These are phyloP conservation scores for Nomada fabriciana DNA, from an alignment of 2,888 invertebrate genomes.

Conservation along the genomic window DNA sequence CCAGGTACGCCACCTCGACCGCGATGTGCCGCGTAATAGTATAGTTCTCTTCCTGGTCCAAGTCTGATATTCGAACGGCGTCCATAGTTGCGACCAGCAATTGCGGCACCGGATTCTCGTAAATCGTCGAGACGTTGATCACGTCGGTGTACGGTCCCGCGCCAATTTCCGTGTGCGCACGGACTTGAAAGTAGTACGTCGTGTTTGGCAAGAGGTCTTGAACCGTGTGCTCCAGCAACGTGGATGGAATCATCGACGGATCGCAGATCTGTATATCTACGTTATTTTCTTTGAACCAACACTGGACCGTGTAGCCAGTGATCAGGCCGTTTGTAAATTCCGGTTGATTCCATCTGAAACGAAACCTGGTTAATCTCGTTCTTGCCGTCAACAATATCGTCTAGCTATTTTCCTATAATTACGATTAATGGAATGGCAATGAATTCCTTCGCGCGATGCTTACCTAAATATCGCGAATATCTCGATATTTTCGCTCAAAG, in stretches of 20 bases:
- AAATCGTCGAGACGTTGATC: constrained; percentile 88
- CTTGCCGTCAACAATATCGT: too few species aligned
- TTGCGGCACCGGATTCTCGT: constrained; percentile 91
- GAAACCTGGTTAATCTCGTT: constrained; percentile 75
- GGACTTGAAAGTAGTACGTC: constrained; percentile 90
- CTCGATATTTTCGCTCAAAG: constrained; percentile 77
- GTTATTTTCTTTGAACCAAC: constrained; percentile 86
- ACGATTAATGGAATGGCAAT: neutral
- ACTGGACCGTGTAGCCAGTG: constrained; percentile 89
- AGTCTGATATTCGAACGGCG: constrained; percentile 90
- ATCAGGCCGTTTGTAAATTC: constrained; percentile 90
- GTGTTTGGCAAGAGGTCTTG: constrained; percentile 86
- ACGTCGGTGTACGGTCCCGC: constrained; percentile 89
- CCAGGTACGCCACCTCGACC: constrained; percentile 88
- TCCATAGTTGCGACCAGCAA: constrained; percentile 91
- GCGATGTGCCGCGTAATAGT: constrained; percentile 89
- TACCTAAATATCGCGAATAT: constrained; percentile 79
- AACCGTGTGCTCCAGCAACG: constrained; percentile 87
- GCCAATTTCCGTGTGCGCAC: constrained; percentile 92
- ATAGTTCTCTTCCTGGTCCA: constrained; percentile 89
- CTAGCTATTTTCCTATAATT: too few species aligned
- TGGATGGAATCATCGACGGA: constrained; percentile 85
- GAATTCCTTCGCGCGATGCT: neutral
- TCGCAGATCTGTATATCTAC: constrained; percentile 86
- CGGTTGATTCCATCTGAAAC: constrained; percentile 93